Evolutionary conservation across 2,113 vertebrate genomes (phyloP), one percentile per base, ranked within the genome.

Genomic region (Cephalopterus ornatus): DNA sequence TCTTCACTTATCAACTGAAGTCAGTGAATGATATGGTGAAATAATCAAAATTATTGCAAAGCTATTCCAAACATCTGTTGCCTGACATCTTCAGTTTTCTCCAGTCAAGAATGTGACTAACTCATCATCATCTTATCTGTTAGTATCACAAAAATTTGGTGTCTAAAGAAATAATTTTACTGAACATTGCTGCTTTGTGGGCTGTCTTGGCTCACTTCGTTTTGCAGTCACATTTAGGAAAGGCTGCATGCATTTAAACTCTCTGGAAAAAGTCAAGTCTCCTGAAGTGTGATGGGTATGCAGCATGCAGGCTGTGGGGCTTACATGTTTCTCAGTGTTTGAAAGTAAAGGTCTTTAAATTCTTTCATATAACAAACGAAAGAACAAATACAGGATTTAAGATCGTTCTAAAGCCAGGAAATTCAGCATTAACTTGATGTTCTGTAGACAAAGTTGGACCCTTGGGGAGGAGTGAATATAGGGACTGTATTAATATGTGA

Each of bases 11-110:
- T 1, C 85, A 28, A 5, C 49, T 92, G 62, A 93, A 89, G 84
- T 77, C 65, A 84, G 67, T 77, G 68, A 93, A 62, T 49, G 52
- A 59, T 86, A 42, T 28, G 78, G 88, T 85, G 55, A 92, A 96
- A 96, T 85, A 95, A 92, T 90, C 13, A 79, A 82, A 94, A 84
- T 92, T 82, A 87, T 41, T 92, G 77, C 83, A 92, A 89, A 95
- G 70, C 71, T 83, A 72, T 89, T 97, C 75, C 91, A 79, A 91
- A 94, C 92, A 89, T 95, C 78, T 95, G 93, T 83, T 94, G 84
- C 92, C 56, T 93, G 88, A 71, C 89, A 95, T 93, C 92, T 92
- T 80, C 75, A 63, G 83, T 92, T 93, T 91, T 95, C 72, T 91
- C 22, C 80, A 77, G 76, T 78, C 50, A 35, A 93, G 80, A 78